A percentile compares a stretch with the other conserved stretches of the same genome.
Evolutionary conservation across 2,888 invertebrate genomes (phyloP).

Genomic region (Scelioninae gen. 2): DNA sequence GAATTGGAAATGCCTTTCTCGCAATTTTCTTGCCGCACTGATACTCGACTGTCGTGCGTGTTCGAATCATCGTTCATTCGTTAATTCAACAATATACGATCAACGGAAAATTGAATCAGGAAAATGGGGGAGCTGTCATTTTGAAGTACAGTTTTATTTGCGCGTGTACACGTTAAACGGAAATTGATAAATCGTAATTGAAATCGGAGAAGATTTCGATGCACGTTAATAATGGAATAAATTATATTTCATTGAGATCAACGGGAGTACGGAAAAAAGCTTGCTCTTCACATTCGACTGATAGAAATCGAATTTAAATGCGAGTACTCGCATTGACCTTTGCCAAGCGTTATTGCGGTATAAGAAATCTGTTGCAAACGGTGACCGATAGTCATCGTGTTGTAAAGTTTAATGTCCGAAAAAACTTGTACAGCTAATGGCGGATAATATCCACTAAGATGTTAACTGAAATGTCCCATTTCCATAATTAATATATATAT

Average conservation of each 20-base stretch:
- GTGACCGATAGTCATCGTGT: conserved; percentile 21
- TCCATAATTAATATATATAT: conserved; percentile 43
- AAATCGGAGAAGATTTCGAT: background rate
- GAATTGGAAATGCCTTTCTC: no score
- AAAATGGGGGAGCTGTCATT: no score
- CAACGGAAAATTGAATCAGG: no score
- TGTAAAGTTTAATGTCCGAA: conserved; percentile 21
- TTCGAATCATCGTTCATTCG: no score
- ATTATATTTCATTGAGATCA: no score
- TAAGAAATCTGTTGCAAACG: conserved; percentile 27
- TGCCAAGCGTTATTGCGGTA: conserved; percentile 10
- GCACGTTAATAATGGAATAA: no score
- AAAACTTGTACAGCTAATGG: conserved; percentile 31
- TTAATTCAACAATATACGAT: no score
- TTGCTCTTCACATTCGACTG: conserved; percentile 11
- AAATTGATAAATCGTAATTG: conserved; percentile 8
- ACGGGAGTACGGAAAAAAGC: conserved; percentile 18
- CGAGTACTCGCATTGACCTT: conserved; percentile 4
- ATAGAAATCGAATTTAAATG: conserved; percentile 7
- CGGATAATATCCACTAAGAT: conserved; percentile 32
- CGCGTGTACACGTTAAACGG: background rate
- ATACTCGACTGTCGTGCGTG: no score
- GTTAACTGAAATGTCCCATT: conserved; percentile 40
- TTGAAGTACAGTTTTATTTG: no score
- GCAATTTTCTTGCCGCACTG: no score